phyloP scores from a whole-genome alignment of 2,113 vertebrate genomes.

The Ursus arctos region DNA sequence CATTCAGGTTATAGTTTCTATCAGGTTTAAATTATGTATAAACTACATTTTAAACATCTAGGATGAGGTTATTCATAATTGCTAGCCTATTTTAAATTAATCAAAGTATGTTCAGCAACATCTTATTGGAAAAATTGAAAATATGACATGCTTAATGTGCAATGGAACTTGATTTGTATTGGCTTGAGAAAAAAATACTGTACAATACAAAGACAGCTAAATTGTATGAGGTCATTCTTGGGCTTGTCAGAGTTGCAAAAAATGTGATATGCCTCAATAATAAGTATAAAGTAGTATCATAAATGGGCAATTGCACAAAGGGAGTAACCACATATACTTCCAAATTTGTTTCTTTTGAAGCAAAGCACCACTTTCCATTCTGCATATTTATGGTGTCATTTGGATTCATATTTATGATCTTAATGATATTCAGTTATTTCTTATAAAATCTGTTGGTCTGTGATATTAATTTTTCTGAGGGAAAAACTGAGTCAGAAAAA shows the following conservation, averaged over 20 bases:
- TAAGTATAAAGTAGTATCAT: constrained; percentile 31
- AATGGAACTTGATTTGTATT: constrained; percentile 39
- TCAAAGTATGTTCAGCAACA: not conserved
- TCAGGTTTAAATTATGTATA: constrained; percentile 28
- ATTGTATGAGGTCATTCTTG: constrained; percentile 44
- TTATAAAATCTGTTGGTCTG: constrained; percentile 22
- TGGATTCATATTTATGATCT: not conserved
- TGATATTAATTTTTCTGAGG: constrained; percentile 20
- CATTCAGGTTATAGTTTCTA: constrained; percentile 53
- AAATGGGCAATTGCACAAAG: constrained; percentile 42
- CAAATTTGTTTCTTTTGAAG: constrained; percentile 42
- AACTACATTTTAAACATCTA: constrained; percentile 71
- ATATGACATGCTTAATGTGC: not conserved
- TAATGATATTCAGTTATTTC: constrained; percentile 51
- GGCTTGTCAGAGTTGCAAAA: constrained; percentile 23
- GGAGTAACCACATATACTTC: not conserved
- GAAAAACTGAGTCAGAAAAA: constrained; percentile 16
- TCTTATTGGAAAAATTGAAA: constrained; percentile 29
- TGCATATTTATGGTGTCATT: constrained; percentile 34
- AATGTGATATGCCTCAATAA: not conserved
- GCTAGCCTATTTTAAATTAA: constrained; percentile 32
- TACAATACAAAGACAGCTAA: constrained; percentile 17
- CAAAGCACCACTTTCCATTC: not conserved
- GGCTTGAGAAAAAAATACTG: constrained; percentile 23
- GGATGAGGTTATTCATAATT: constrained; percentile 59